A percentile compares a stretch with the other conserved stretches of the same genome.
Conservation (phyloP, 2,888 invertebrate species). For the Scaeva pyrastri region DNA sequence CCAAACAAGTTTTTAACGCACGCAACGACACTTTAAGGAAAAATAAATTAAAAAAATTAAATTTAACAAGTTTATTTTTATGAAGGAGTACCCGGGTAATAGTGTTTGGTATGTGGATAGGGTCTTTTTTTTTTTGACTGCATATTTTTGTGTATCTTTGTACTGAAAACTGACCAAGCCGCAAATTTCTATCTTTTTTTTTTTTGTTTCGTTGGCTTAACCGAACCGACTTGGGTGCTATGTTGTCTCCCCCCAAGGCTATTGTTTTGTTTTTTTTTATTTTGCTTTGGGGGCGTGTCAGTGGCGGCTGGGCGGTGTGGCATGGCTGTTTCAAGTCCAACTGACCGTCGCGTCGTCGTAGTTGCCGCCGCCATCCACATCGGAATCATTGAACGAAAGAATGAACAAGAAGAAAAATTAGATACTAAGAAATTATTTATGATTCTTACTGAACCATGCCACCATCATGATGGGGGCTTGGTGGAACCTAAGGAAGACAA, state of each 20-base stretch:
- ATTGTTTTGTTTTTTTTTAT: conserved; percentile 29
- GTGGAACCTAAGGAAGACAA: too few relatives aligned
- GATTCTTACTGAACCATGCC: conserved; percentile 53
- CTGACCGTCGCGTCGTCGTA: conserved; percentile 31
- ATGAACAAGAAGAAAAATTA: conserved; percentile 66
- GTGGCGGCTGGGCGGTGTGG: conserved; percentile 18
- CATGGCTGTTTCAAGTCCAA: conserved; percentile 5
- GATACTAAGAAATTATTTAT: conserved; percentile 74
- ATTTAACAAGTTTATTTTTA: conserved; percentile 72
- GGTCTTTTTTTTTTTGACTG: conserved; percentile 7
- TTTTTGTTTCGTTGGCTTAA: conserved; percentile 12
- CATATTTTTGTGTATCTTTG: neutral
- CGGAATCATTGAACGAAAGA: conserved; percentile 55
- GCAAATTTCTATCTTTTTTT: neutral
- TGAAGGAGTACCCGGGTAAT: conserved; percentile 50
- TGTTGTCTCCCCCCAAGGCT: conserved; percentile 67
- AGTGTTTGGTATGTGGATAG: conserved; percentile 12
- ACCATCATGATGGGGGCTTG: conserved; percentile 41
- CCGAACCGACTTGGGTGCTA: conserved; percentile 38
- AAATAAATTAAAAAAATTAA: conserved; percentile 44
- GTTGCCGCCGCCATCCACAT: conserved; percentile 22
- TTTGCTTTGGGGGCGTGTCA: conserved; percentile 66
- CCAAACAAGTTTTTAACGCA: conserved; percentile 59
- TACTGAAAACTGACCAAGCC: neutral
- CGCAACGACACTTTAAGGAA: conserved; percentile 72